phyloP scores from a whole-genome alignment of 1,140 invertebrate genomes.

The Drosophila nigromelanica region DNA sequence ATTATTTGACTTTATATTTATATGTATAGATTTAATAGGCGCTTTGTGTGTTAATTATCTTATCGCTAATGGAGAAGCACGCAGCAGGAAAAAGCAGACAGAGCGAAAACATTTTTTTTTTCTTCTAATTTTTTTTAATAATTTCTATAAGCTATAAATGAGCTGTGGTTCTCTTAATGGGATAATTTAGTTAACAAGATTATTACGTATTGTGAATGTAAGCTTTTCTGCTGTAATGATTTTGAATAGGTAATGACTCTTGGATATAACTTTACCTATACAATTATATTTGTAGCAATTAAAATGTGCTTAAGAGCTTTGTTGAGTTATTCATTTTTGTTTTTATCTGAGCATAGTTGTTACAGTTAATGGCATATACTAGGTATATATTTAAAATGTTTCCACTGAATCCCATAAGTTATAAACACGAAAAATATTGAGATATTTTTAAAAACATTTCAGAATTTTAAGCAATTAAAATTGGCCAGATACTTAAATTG shows the following conservation, averaged over 20 bases:
- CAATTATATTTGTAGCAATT: not conserved
- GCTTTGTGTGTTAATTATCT: constrained; percentile 78
- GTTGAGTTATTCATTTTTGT: too few species aligned
- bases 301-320: too few species aligned
- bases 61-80: constrained; percentile 71
- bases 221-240: constrained; percentile 1
- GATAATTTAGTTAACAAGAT: too few species aligned
- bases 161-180: constrained; percentile 20
- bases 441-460: too few species aligned
- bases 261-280: not conserved
- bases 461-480: too few species aligned
- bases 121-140: not conserved
- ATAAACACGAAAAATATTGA: too few species aligned
- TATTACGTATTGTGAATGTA: constrained; percentile 1
- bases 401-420: too few species aligned
- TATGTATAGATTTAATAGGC: constrained; percentile 63
- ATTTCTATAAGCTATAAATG: constrained; percentile 18
- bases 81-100: constrained; percentile 13
- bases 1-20: constrained; percentile 55
- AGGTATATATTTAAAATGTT: too few species aligned
- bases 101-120: not conserved
- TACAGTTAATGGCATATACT: too few species aligned
- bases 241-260: not conserved
- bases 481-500: too few species aligned
- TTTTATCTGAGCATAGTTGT: too few species aligned